These are phyloP conservation scores for Poeciliopsis turrubarensis DNA, from an alignment of 2,113 vertebrate species.

Conservation along the genomic window DNA sequence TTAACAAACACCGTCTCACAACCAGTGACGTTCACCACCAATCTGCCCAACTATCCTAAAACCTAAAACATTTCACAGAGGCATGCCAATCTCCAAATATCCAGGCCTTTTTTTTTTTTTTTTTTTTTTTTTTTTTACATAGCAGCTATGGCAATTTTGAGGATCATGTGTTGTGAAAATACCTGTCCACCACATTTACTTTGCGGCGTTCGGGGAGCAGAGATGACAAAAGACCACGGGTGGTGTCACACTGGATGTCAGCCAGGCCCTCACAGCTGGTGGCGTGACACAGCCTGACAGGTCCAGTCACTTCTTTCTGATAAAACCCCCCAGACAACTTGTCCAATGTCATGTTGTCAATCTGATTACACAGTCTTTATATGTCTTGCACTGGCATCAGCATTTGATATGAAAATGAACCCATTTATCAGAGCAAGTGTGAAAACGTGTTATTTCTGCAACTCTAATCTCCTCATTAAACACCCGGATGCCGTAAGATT, in stretches of 20 bases:
- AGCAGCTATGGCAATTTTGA: constrained; percentile 50
- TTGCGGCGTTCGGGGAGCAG: constrained; percentile 48
- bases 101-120: constrained; percentile 13
- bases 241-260: constrained; percentile 75
- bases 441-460: constrained; percentile 3
- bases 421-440: constrained; percentile 12
- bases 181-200: constrained; percentile 69
- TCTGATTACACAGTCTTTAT: constrained; percentile 66
- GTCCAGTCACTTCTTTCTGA: constrained; percentile 68
- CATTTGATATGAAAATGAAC: constrained; percentile 39
- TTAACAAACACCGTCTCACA: constrained; percentile 18
- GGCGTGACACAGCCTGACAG: constrained; percentile 76
- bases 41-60: constrained; percentile 1
- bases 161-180: constrained; percentile 63
- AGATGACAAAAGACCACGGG: constrained; percentile 77
- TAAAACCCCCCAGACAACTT: constrained; percentile 70
- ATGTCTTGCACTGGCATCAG: constrained; percentile 52
- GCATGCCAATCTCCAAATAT: constrained; percentile 24
- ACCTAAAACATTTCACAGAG: background rate
- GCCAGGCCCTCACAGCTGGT: constrained; percentile 68
- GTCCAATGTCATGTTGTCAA: constrained; percentile 78
- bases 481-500: background rate
- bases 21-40: background rate
- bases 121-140: constrained; percentile 21
- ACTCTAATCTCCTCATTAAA: background rate